Base-by-base conservation (phyloP, 2,113 vertebrate genomes). In the Peromyscus leucopus region DNA sequence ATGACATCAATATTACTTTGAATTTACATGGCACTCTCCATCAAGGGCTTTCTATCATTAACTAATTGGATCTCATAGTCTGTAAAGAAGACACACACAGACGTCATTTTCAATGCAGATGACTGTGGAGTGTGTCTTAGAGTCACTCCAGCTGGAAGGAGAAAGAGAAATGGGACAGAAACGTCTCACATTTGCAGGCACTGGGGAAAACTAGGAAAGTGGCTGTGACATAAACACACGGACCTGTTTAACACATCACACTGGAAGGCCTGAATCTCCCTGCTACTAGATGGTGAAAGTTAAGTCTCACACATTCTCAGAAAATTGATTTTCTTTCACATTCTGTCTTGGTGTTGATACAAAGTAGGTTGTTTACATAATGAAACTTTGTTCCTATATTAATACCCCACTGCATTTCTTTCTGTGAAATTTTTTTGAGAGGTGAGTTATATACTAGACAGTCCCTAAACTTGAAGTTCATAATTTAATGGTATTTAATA, bases 71-170 rank as follows among this genome's bases (percentile, higher is more conserved):
- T 36, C 69, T 74, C 79, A 92, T 1, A 31, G 79, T 80, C 71
- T 90, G 71, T 57, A 65, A 85, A 16, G 42, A 78, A 80, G 94
- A 57, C 46, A 48, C 36, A 51, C n/a, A 9, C 17, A 83, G 57
- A 33, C 33, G 26, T 95, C 63, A 55, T 85, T 94, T 89, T 59
- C 57, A 65, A 80, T 92, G 65, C 48, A 51, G 92, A 59, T 61
- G 71, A 31, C 59, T 36, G 31, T 36, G 36, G 33, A n/a, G 28
- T 51, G 57, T 28, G 46, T 28, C 22, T 74, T n/a, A 65, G 92
- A 74, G 92, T 88, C 22, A 65, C 9, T 19, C 22, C 74, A 75
- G 15, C 17, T 17, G 17, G 31, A 74, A 79, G 21, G n/a, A 89
- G 51, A 69, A 55, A 48, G 42, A 31, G 12, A 67, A 67, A 67